A percentile compares a stretch with the other conserved stretches of the same genome.
These are phyloP conservation scores for Tapirus terrestris DNA, from an alignment of 2,113 vertebrate species.

Conservation along the genomic window DNA sequence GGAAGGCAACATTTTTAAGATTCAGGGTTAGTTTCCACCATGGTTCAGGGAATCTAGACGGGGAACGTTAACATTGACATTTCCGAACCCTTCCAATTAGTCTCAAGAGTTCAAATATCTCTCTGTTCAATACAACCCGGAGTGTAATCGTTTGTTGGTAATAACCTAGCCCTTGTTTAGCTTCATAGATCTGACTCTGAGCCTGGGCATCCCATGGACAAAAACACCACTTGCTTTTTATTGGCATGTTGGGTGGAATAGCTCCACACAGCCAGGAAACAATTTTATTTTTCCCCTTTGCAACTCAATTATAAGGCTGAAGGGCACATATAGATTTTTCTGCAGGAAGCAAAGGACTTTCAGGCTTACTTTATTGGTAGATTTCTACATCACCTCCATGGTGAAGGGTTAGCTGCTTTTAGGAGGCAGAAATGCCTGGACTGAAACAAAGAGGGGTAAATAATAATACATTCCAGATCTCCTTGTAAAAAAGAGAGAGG, in stretches of 20 bases:
- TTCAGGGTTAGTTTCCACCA: conserved; percentile 40
- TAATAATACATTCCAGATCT: not conserved
- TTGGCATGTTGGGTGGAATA: conserved; percentile 56
- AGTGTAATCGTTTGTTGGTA: conserved; percentile 68
- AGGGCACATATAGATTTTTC: conserved; percentile 69
- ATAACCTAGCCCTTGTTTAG: conserved; percentile 60
- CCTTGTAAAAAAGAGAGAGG: not conserved
- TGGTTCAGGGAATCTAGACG: conserved; percentile 1
- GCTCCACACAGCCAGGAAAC: conserved; percentile 62
- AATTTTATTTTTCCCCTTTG: conserved; percentile 67
- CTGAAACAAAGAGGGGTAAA: conserved; percentile 1
- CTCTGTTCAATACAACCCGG: conserved; percentile 42
- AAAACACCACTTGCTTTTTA: conserved; percentile 69
- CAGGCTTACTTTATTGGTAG: conserved; percentile 44
- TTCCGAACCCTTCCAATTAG: conserved; percentile 55
- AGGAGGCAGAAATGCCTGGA: conserved; percentile 14
- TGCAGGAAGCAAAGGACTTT: conserved; percentile 59
- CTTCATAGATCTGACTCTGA: conserved; percentile 42
- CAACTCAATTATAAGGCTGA: conserved; percentile 70
- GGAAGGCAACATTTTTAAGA: conserved; percentile 42
- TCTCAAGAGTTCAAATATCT: conserved; percentile 56
- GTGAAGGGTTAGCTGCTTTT: conserved; percentile 52
- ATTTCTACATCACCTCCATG: not conserved
- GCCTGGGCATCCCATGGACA: conserved; percentile 1
- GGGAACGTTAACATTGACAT: not conserved